Evolutionary conservation across 1,140 invertebrate genomes (phyloP).

Genomic region (Apolygus lucorum): DNA sequence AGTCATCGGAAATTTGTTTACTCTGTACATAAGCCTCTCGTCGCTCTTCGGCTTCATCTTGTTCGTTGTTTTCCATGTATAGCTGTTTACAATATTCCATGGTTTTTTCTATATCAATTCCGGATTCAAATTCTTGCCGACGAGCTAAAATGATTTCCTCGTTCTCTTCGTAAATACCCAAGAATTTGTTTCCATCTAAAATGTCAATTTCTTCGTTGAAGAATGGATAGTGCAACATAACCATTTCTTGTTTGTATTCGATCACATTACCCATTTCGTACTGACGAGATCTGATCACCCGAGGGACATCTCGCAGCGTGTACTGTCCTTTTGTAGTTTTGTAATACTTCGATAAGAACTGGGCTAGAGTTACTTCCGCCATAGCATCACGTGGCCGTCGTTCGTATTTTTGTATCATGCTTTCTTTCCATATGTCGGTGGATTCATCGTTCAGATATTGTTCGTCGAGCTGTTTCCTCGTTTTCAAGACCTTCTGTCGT

Average conservation of each 20-base stretch:
- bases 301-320: constrained; percentile 25
- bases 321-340: constrained; percentile 26
- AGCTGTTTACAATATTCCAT: constrained; percentile 28
- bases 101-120: constrained; percentile 36
- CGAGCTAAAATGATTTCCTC: constrained; percentile 37
- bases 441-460: constrained; percentile 26
- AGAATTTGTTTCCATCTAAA: constrained; percentile 37
- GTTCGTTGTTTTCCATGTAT: constrained; percentile 34
- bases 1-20: not conserved
- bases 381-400: constrained; percentile 33
- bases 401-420: constrained; percentile 30
- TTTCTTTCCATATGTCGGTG: constrained; percentile 36
- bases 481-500: constrained; percentile 18
- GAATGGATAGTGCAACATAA: constrained; percentile 36
- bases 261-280: constrained; percentile 37
- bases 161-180: constrained; percentile 36
- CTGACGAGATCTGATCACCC: constrained; percentile 37
- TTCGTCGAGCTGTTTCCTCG: constrained; percentile 18
- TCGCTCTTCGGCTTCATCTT: constrained; percentile 31
- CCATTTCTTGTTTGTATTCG: constrained; percentile 39
- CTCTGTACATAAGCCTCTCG: constrained; percentile 24
- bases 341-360: constrained; percentile 38
- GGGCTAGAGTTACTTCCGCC: constrained; percentile 36
- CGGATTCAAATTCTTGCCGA: constrained; percentile 32
- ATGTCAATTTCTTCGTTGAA: constrained; percentile 37